Conservation (phyloP, 2,113 vertebrate genomes). For the Tor tambroides region DNA sequence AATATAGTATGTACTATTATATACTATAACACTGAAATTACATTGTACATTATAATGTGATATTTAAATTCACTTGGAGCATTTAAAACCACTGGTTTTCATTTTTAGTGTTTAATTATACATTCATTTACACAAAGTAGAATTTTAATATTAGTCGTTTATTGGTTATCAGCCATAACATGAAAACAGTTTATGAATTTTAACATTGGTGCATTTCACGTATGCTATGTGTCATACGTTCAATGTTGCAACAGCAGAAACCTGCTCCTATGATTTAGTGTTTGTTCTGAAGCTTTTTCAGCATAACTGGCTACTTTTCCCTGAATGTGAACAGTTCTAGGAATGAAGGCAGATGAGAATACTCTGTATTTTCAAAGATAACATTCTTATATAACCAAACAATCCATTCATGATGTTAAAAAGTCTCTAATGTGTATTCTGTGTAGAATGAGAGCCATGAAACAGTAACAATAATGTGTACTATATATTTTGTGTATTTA, state of each 20-base stretch:
- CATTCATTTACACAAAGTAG: neutral
- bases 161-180: neutral
- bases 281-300: neutral
- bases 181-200: neutral
- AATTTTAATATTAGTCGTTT: neutral
- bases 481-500: slow-evolving; percentile 36
- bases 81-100: neutral
- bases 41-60: neutral
- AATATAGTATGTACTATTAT: neutral
- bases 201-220: neutral
- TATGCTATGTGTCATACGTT: neutral
- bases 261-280: neutral
- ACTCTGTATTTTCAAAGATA: neutral
- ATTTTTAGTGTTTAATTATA: neutral
- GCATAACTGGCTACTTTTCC: neutral
- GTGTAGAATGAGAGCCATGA: neutral
- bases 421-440: neutral
- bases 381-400: neutral
- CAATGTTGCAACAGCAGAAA: neutral
- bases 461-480: neutral
- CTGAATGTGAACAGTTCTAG: neutral
- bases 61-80: neutral
- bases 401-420: neutral
- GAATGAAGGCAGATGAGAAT: neutral
- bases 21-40: neutral